Evolutionary conservation across 1,140 invertebrate genomes (phyloP).

Genomic region (Nymphalis io): DNA sequence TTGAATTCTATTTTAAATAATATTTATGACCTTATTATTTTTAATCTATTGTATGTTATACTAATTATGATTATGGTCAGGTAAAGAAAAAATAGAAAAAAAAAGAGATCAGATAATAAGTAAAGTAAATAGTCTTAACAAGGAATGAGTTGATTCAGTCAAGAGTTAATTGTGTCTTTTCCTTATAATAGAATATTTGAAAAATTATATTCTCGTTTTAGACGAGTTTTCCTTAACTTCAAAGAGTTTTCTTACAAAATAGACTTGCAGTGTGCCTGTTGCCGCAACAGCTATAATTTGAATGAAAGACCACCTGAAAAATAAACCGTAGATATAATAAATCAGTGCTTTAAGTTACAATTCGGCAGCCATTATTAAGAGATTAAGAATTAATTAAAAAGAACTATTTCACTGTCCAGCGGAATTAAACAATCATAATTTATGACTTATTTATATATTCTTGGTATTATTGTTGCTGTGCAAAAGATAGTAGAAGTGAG

Average conservation of each 20-base stretch:
- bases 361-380: too few species aligned
- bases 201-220: constrained; percentile 80
- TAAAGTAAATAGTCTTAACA: constrained; percentile 10
- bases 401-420: too few species aligned
- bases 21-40: constrained; percentile 2
- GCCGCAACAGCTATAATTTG: constrained; percentile 91
- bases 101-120: constrained; percentile 29
- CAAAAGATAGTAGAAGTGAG: too few species aligned
- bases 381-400: too few species aligned
- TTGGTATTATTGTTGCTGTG: too few species aligned
- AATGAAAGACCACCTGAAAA: constrained; percentile 87
- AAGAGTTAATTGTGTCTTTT: constrained; percentile 20
- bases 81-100: constrained; percentile 16
- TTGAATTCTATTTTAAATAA: neutral
- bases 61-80: neutral
- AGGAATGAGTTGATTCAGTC: constrained; percentile 37
- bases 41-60: neutral
- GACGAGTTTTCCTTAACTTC: constrained; percentile 86
- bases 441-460: too few species aligned
- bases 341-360: too few species aligned
- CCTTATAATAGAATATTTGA: neutral
- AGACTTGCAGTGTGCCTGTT: constrained; percentile 90
- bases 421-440: too few species aligned
- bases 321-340: constrained; percentile 12
- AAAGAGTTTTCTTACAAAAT: constrained; percentile 94